Evolutionary conservation across 1,140 invertebrate genomes (phyloP), one percentile per base, ranked within the genome.

Genomic region (Hycleus cichorii): DNA sequence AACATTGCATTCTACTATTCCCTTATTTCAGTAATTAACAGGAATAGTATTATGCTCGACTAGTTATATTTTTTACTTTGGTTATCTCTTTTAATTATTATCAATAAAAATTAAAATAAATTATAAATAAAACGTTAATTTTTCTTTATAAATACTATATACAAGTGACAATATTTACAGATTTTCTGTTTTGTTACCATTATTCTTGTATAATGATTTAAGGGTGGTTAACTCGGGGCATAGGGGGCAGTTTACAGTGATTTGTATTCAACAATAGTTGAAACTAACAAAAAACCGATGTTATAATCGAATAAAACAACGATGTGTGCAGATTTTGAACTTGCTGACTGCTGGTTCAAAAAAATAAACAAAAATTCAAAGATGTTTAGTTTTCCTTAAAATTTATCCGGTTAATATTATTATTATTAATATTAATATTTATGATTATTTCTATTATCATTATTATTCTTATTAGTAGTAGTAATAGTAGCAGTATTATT

Each of bases 341-440:
- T 71, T 72, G 70, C 64, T 68, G 65, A 69, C 69, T 69, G 68
- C 68, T 71, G 70, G 68, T 64, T 67, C 55, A 68, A 55, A 55
- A 61, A 64, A 69, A 66, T 60, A 60, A 61, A 69, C 63, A 58
- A 69, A 64, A 32, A 32, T 5, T 32, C 32, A 32, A 32, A 32
- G 32, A 32, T 32, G 32, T 32, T 18, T 68, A 69, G 69, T 65
- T 60, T 60, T 64, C 62, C 52, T 59, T 64, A 67, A 67, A 66
- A 67, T 62, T 56, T 68, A 67, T 64, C 62, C 66, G 67, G 64
- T 70, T 68, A 69, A 70, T 64, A 32, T 32, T 32, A 32, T 32
- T 32, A 32, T 5, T 32, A 32, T 32, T 32, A 2, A 32, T 32
- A 32, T 32, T 32, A 32, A 5, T 32, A 32, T 32, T 32, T 32